Evolutionary conservation across 2,888 invertebrate species (phyloP), one percentile per base, ranked within the genome.

Genomic region (Acronicta alni): DNA sequence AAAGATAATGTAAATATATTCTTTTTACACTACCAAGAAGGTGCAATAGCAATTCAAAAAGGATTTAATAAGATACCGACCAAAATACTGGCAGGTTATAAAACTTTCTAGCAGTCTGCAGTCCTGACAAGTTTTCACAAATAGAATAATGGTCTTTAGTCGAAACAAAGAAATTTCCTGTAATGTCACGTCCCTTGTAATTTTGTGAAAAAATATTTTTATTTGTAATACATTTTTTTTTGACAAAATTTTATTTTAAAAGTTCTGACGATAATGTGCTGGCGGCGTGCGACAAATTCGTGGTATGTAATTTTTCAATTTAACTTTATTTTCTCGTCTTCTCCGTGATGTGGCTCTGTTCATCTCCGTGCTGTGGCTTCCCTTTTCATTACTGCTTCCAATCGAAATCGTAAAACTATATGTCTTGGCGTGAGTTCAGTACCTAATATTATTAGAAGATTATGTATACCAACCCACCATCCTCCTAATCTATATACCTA

Each of bases 81-180:
- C 0, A 23, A 17, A 1, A 32, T 35, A 17, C 54, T 67, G 54
- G 58, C 48, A 37, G 0, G 41, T 7, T 1, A 12, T 15, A 23
- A 20, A 47, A 8, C 39, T 47, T 54, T 59, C 23, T 45, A 35
- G 8, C 3, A 2, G 12, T 18, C 0, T 0, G 8, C 3, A 2
- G 12, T 18, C 0, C 0, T 49, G 59, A 51, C 47, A 42, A 26
- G 6, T n/a, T 35, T 68, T 74, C 45, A 38, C 26, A 71, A 46
- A 42, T 15, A 57, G 67, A 79, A 68, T 16, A 44, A 26, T 4
- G 18, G 2, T 8, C 20, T 46, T 61, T 59, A 65, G 57, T 52
- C n/a, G 47, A 61, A 77, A 75, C 65, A 73, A 74, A 80, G 45
- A 75, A 67, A 70, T 66, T 67, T 54, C 15, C 41, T 46, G 68